Base-by-base conservation (phyloP, 2,113 vertebrate species). In the Collichthys lucidus region DNA sequence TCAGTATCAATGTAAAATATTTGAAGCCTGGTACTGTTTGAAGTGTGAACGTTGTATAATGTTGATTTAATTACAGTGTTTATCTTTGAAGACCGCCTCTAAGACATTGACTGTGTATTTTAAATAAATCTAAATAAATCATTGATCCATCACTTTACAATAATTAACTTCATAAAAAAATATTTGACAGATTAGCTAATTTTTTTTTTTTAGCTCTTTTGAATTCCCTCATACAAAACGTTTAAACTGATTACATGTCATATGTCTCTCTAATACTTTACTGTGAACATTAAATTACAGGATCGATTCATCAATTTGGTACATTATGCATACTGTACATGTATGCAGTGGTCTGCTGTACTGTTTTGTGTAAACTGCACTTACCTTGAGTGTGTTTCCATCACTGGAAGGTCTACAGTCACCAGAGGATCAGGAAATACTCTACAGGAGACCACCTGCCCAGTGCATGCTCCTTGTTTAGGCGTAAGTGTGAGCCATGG, bases 381-480 rank as follows among this genome's bases (percentile, higher is more conserved):
- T 86, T 79, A 88, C 87, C 83, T 86, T 42, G 31, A 69, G 5
- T 11, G 2, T 16, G 11, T 31, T 12, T 60, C 64, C 65, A 79
- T 60, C 2, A 85, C 24, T 11, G 72, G 50, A 60, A 3, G 0
- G 2, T 81, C 57, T 80, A 80, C 35, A 40, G 62, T 62, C 73
- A 84, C 22, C 26, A 44, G 55, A 70, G 70, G 60, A 69, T 72
- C 62, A 85, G 74, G 40, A 35, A 46, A 57, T 0, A 22, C 11
- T 67, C 77, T 89, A 89, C 35, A 85, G 73, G 80, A 57, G 59
- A 59, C 63, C 62, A 77, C 40, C 11, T 56, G 61, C 20, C 19
- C 20, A 47, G 53, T 74, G 85, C 80, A 89, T 81, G 85, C 83
- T 75, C 71, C 79, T 42, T 24, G 3, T 42, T 42, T 40, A 35